These are phyloP conservation scores for Zygothrica quintamaculata DNA, from an alignment of 2,888 invertebrate genomes.

Conservation along the genomic window DNA sequence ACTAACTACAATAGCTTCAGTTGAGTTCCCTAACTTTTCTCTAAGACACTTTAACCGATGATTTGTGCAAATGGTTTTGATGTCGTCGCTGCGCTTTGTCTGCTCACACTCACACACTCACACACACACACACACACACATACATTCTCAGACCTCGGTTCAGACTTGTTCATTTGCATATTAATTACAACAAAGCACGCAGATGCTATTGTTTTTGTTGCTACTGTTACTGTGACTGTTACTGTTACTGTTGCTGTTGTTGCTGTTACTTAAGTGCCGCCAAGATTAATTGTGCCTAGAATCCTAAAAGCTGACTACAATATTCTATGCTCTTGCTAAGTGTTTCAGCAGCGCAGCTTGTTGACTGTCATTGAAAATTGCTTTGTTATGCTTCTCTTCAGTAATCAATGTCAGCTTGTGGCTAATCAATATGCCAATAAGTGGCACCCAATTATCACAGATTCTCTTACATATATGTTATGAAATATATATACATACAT, in stretches of 20 bases:
- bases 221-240: slow-evolving; percentile 20
- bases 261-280: slow-evolving; percentile 49
- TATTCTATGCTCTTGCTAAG: slow-evolving; percentile 24
- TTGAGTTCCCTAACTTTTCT: slow-evolving; percentile 24
- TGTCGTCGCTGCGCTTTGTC: slow-evolving; percentile 63
- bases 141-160: slow-evolving; percentile 25
- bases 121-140: too few species aligned
- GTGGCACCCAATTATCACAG: slow-evolving; percentile 53
- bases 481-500: slow-evolving; percentile 16
- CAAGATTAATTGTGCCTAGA: slow-evolving; percentile 61
- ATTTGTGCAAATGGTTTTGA: slow-evolving; percentile 73
- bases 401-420: slow-evolving; percentile 58
- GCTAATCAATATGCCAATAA: slow-evolving; percentile 55
- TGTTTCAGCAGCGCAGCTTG: slow-evolving; percentile 16
- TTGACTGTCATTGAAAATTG: slow-evolving; percentile 23
- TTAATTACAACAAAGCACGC: slow-evolving; percentile 72
- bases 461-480: slow-evolving; percentile 34
- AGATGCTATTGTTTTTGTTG: slow-evolving; percentile 23
- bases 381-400: slow-evolving; percentile 32
- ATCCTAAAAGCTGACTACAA: slow-evolving; percentile 57
- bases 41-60: slow-evolving; percentile 59
- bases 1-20: slow-evolving; percentile 7
- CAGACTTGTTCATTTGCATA: slow-evolving; percentile 66
- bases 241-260: slow-evolving; percentile 16
- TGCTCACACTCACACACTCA: too few species aligned